Base-by-base conservation (phyloP, 1,140 invertebrate species). In the Armadillidium nasatum region DNA sequence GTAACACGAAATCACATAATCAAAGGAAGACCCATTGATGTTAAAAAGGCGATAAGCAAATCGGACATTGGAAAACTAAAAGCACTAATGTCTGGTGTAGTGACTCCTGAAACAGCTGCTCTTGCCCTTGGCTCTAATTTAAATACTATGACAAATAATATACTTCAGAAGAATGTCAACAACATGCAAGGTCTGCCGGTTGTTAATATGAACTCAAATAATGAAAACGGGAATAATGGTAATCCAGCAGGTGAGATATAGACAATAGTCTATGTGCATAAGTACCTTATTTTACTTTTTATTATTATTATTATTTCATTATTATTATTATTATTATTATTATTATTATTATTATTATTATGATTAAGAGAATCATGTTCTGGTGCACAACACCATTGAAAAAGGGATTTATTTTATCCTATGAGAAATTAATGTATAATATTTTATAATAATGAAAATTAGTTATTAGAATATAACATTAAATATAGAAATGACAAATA, bases 1-100 rank as follows among this genome's bases (percentile, higher is more conserved):
- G 89, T 93, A 45, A 89, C 91, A 83, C 88, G 88, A 66, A 88
- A 88, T 80, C 92, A 94, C 83, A 68, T 72, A 21, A 79, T 82
- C 45, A 81, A 80, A 23, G 80, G 80, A 11, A 44, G 78, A 7
- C 76, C 73, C 44, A 78, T 82, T 19, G 81, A 82, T 70, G 81
- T 82, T 4, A 82, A 81, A 75, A 81, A 81, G 60, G 81, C 81
- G 9, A 79, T 82, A n/a, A 81, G 79, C 71, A 81, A 81, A 71
- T 74, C 76, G 22, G 81, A 82, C 60, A 79, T 82, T 50, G 78
- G 71, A 23, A 81, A 81, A 69, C 73, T 81, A 44, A 81, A 81
- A 46, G 75, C 21, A 23, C n/a, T 81, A 0, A 79, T 79, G 77
- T 60, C 77, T 15, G 76, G 76, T 43, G 80, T 72, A 2, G 74